phyloP scores from a whole-genome alignment of 2,797 vertebrate genomes.

The Bucorvus abyssinicus region DNA sequence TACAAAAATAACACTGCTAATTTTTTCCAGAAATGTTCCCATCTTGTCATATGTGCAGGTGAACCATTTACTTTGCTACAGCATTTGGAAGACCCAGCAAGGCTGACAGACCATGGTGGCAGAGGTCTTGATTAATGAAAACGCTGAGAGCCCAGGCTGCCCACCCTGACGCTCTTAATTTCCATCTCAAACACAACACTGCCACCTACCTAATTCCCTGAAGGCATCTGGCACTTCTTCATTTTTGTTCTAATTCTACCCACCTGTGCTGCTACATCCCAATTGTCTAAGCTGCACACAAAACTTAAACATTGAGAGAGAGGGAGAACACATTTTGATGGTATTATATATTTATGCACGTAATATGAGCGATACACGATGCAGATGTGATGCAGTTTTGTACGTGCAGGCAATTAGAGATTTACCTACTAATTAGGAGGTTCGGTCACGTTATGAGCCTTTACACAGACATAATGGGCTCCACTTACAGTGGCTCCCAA shows the following conservation, averaged over 20 bases:
- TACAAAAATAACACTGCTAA: fast-evolving
- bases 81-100: not conserved
- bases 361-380: too few species aligned
- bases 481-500: not conserved
- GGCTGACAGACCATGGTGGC: not conserved
- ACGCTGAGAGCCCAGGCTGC: not conserved
- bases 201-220: not conserved
- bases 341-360: fast-evolving
- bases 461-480: not conserved
- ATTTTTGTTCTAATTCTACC: not conserved
- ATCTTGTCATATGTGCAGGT: not conserved
- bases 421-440: not conserved
- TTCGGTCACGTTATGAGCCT: not conserved
- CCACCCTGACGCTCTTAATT: not conserved
- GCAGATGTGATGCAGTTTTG: too few species aligned
- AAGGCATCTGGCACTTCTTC: not conserved
- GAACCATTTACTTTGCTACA: not conserved
- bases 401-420: not conserved
- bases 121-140: too few species aligned
- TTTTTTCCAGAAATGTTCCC: not conserved
- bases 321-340: not conserved
- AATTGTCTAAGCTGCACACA: not conserved
- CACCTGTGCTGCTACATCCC: not conserved
- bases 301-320: fast-evolving
- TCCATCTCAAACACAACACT: not conserved